A percentile compares a stretch with the other conserved stretches of the same genome.
Evolutionary conservation across 2,113 vertebrate species (phyloP).

Genomic region (Orcinus orca): DNA sequence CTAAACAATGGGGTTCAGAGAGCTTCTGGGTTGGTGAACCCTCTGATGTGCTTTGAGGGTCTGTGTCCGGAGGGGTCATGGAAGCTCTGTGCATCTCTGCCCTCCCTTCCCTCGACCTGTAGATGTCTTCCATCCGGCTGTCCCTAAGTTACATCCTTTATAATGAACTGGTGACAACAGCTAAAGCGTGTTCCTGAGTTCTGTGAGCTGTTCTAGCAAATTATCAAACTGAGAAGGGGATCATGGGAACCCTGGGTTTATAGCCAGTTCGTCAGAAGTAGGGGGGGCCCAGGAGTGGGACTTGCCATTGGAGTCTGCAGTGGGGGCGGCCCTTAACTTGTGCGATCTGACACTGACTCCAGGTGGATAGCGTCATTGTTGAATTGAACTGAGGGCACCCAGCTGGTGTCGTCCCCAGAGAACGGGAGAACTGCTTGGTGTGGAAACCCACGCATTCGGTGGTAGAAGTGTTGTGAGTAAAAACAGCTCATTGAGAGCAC

Average conservation of each 20-base stretch:
- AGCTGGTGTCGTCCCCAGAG: not conserved
- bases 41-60: too few species aligned
- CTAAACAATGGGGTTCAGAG: not conserved
- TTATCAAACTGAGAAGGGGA: not conserved
- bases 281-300: not conserved
- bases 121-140: not conserved
- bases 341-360: not conserved
- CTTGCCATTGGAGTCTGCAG: not conserved
- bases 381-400: not conserved
- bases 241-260: not conserved
- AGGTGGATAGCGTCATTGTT: not conserved
- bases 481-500: not conserved
- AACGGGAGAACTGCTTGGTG: not conserved
- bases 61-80: fast-evolving
- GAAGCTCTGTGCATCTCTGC: fast-evolving
- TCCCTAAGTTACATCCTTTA: not conserved
- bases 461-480: not conserved
- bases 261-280: not conserved
- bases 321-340: not conserved
- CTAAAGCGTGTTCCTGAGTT: not conserved
- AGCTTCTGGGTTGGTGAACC: not conserved
- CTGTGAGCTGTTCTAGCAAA: not conserved
- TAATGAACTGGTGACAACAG: not conserved
- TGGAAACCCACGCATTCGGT: not conserved
- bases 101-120: not conserved